A percentile compares a stretch with the other conserved stretches of the same genome.
Conservation (phyloP, 2,888 invertebrate species). For the Eupelmus urozonus region DNA sequence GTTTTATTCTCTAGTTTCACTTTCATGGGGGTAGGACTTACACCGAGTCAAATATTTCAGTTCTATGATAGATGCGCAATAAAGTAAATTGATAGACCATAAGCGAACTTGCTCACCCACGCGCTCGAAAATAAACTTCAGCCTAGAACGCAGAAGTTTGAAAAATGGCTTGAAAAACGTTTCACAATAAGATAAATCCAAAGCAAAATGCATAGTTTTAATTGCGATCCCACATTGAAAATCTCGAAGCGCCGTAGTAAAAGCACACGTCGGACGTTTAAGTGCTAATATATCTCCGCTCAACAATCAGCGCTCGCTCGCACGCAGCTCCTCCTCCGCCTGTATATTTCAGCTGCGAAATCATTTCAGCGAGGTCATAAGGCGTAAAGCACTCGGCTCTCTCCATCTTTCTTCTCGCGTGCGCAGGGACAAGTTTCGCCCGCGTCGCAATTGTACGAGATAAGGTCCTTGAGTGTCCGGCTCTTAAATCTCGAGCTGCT, state of each 20-base stretch:
- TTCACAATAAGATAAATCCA: conserved; percentile 12
- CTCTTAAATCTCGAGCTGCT: conserved; percentile 34
- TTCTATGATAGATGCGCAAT: too few relatives aligned
- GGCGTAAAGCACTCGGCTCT: not conserved
- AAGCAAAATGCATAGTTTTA: not conserved
- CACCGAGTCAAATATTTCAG: not conserved
- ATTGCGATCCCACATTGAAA: conserved; percentile 5
- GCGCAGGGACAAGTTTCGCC: conserved; percentile 10
- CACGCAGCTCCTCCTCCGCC: not conserved
- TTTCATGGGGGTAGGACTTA: too few relatives aligned
- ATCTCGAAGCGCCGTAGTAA: not conserved
- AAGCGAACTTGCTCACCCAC: not conserved
- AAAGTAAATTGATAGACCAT: not conserved
- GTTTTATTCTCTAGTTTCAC: too few relatives aligned
- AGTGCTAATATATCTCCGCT: conserved; percentile 28
- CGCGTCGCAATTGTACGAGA: not conserved
- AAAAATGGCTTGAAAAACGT: too few relatives aligned
- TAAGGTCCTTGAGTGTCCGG: not conserved
- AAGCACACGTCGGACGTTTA: conserved; percentile 6
- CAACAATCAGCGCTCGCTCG: conserved; percentile 9
- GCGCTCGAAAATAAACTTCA: not conserved
- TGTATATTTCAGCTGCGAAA: conserved; percentile 17
- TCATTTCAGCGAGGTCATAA: conserved; percentile 15
- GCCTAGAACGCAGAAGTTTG: too few relatives aligned
- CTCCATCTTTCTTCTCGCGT: not conserved